Conservation (phyloP, 2,888 invertebrate genomes). For the Bembecia ichneumoniformis region DNA sequence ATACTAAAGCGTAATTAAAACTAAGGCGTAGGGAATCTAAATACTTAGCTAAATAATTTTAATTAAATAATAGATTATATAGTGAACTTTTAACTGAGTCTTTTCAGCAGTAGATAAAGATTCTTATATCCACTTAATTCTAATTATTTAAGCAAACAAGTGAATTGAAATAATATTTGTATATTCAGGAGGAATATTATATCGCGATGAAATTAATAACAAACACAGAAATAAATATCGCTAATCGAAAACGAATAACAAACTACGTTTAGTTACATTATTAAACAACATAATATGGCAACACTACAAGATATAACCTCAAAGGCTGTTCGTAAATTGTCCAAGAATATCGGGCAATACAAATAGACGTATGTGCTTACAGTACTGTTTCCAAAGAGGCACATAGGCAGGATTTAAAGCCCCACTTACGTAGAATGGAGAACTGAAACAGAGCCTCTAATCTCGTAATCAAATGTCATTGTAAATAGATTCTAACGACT, state of each 20-base stretch:
- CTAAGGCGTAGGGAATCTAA: too few species aligned
- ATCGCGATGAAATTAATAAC: too few species aligned
- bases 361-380: conserved; percentile 34
- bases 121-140: too few species aligned
- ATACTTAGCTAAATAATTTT: too few species aligned
- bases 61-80: too few species aligned
- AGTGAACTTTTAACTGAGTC: too few species aligned
- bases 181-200: too few species aligned
- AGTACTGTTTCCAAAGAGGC: conserved; percentile 26
- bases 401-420: conserved; percentile 30
- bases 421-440: conserved; percentile 14
- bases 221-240: too few species aligned
- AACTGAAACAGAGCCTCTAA: conserved; percentile 23
- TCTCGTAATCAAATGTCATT: conserved; percentile 9
- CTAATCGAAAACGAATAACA: background rate
- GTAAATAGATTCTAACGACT: conserved; percentile 19
- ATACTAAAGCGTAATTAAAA: too few species aligned
- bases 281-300: conserved; percentile 24
- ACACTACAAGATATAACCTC: conserved; percentile 51
- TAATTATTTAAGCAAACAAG: too few species aligned
- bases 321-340: conserved; percentile 51
- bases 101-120: too few species aligned
- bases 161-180: too few species aligned
- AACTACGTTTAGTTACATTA: background rate
- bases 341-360: conserved; percentile 44